Evolutionary conservation across 92 coral and sea anemone genomes (phyloP).

Genomic region (Actinostola sp.): DNA sequence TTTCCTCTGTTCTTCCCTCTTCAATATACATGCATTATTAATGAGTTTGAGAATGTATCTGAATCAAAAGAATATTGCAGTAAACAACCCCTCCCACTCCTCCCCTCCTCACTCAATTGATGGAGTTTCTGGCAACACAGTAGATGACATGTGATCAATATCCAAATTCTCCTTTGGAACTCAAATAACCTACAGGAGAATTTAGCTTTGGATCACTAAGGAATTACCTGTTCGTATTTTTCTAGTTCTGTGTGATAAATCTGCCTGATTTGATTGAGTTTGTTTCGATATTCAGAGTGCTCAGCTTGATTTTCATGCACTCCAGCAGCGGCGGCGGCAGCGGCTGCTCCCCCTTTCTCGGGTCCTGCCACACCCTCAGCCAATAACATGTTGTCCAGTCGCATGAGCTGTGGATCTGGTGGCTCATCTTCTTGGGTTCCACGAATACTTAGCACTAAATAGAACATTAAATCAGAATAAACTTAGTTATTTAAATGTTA

Average conservation of each 20-base stretch:
- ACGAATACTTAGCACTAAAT: slow-evolving; percentile 89
- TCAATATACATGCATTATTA: too few relatives aligned
- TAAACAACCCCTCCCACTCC: too few relatives aligned
- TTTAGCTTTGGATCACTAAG: neutral
- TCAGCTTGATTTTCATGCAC: slow-evolving; percentile 99
- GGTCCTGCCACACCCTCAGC: slow-evolving; percentile 99
- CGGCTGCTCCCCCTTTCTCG: slow-evolving; percentile 99
- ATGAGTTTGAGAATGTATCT: too few relatives aligned
- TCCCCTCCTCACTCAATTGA: too few relatives aligned
- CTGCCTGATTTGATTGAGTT: slow-evolving; percentile 96
- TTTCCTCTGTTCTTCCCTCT: too few relatives aligned
- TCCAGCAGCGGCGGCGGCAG: slow-evolving; percentile 99
- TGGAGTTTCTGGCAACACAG: too few relatives aligned
- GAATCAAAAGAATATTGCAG: too few relatives aligned
- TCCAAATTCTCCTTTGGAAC: too few relatives aligned
- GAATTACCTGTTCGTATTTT: slow-evolving; percentile 95
- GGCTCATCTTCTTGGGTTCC: slow-evolving; percentile 99
- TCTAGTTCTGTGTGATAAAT: slow-evolving; percentile 98
- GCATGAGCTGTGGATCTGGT: slow-evolving; percentile 99
- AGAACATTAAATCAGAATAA: neutral
- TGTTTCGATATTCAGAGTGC: slow-evolving; percentile 95
- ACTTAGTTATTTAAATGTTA: too few relatives aligned
- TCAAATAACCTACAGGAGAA: neutral
- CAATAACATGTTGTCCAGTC: slow-evolving; percentile 96
- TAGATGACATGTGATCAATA: too few relatives aligned